These are phyloP conservation scores for Lepus timidus DNA, from an alignment of 2,113 vertebrate genomes.

Conservation along the genomic window DNA sequence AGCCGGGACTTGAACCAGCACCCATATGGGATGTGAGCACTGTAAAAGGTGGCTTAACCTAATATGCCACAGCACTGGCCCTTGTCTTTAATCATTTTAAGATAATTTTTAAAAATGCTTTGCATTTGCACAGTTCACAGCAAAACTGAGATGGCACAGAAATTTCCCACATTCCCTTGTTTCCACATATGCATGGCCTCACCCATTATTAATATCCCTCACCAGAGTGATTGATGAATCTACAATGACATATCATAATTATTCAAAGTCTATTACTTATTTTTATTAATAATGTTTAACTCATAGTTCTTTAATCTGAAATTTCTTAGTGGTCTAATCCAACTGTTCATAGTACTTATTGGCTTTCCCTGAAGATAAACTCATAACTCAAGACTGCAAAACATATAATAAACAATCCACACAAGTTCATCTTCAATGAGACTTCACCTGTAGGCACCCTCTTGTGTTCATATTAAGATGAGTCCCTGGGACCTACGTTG, in stretches of 20 bases:
- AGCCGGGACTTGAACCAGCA: too few species aligned
- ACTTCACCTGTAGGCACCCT: neutral
- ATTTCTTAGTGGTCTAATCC: neutral
- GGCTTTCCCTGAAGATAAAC: neutral
- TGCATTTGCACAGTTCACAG: neutral
- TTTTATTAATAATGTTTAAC: neutral
- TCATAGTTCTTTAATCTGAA: constrained; percentile 19
- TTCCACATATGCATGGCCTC: neutral
- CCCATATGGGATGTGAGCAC: too few species aligned
- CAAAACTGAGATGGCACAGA: neutral
- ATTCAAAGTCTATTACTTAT: neutral
- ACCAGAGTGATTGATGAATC: neutral
- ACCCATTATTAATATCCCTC: neutral
- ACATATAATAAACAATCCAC: neutral
- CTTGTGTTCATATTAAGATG: neutral
- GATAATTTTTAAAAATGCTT: too few species aligned
- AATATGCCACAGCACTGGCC: too few species aligned
- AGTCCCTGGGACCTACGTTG: too few species aligned
- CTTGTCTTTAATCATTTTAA: neutral
- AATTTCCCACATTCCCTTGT: neutral
- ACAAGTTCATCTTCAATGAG: neutral
- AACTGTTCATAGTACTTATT: neutral
- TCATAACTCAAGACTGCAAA: constrained; percentile 21
- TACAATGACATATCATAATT: neutral
- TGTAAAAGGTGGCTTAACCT: too few species aligned